Percentiles rank a stretch among this genome's conserved stretches.
phyloP scores from a whole-genome alignment of 2,888 invertebrate genomes.

The Tillus elongatus region DNA sequence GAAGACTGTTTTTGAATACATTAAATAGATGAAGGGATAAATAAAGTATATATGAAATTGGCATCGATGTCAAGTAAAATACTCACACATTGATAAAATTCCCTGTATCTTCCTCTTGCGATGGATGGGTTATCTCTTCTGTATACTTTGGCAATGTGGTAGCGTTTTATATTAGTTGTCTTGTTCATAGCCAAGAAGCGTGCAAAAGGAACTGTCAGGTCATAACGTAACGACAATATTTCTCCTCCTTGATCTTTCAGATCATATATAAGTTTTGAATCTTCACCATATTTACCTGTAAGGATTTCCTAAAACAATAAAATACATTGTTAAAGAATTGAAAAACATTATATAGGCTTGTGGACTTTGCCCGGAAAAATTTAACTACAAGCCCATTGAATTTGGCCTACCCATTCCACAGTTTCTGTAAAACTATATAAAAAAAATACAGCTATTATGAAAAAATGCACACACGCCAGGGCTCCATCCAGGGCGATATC shows the following conservation, averaged over 20 bases:
- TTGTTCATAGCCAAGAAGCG: slow-evolving; percentile 97
- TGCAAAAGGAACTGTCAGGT: slow-evolving; percentile 96
- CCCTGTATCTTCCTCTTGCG: slow-evolving; percentile 89
- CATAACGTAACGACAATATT: slow-evolving; percentile 89
- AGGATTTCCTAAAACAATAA: slow-evolving; percentile 78
- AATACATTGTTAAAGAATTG: too few species aligned
- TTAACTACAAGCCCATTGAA: too few species aligned
- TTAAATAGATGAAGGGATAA: slow-evolving; percentile 3
- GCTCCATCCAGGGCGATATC: too few species aligned
- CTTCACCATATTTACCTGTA: slow-evolving; percentile 99
- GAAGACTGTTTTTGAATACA: too few species aligned
- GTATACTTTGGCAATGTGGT: slow-evolving; percentile 98
- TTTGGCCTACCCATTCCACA: too few species aligned
- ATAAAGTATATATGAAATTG: too few species aligned
- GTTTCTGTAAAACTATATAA: too few species aligned
- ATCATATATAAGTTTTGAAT: slow-evolving; percentile 97
- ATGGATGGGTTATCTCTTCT: slow-evolving; percentile 96
- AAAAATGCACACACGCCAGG: too few species aligned
- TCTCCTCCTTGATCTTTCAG: slow-evolving; percentile 98
- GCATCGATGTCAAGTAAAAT: neutral
- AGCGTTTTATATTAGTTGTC: slow-evolving; percentile 85
- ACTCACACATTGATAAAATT: slow-evolving; percentile 99
- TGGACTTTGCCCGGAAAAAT: too few species aligned
- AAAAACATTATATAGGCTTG: too few species aligned
- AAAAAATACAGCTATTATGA: too few species aligned